A percentile compares a stretch with the other conserved stretches of the same genome.
These are phyloP conservation scores for Drosophila ogumai DNA, from an alignment of 1,140 invertebrate species.

Conservation along the genomic window DNA sequence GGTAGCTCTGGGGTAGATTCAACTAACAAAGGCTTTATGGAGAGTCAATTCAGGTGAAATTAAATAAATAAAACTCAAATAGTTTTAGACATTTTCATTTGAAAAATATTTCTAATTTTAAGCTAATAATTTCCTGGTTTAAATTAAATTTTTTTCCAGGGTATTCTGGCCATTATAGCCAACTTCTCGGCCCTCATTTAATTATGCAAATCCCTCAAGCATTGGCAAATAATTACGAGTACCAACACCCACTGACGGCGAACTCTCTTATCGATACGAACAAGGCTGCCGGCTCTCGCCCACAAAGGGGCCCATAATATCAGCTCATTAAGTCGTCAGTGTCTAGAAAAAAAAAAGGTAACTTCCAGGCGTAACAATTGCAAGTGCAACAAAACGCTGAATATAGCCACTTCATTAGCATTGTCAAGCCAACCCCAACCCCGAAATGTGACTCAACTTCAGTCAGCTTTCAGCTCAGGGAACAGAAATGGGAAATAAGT, in stretches of 20 bases:
- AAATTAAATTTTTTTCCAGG: background rate
- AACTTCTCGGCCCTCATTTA: background rate
- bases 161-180: background rate
- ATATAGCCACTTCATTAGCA: slow-evolving; percentile 41
- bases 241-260: slow-evolving; percentile 35
- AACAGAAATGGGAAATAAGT: slow-evolving; percentile 13
- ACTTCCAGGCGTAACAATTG: slow-evolving; percentile 36
- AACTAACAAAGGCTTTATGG: background rate
- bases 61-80: no score
- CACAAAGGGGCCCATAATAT: slow-evolving; percentile 10
- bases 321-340: slow-evolving; percentile 53
- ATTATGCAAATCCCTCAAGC: slow-evolving; percentile 20
- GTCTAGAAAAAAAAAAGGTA: slow-evolving; percentile 8
- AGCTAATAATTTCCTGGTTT: no score
- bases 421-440: slow-evolving; percentile 15
- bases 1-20: slow-evolving; percentile 9
- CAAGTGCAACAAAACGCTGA: slow-evolving; percentile 30
- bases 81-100: no score
- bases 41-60: background rate
- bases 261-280: slow-evolving; percentile 35
- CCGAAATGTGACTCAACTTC: slow-evolving; percentile 21
- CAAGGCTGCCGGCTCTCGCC: slow-evolving; percentile 25
- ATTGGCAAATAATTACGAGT: slow-evolving; percentile 37
- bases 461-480: slow-evolving; percentile 8
- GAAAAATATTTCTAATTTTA: no score